Evolutionary conservation across 2,888 invertebrate genomes (phyloP), one percentile per base, ranked within the genome.

Genomic region (Drosophila yooni): DNA sequence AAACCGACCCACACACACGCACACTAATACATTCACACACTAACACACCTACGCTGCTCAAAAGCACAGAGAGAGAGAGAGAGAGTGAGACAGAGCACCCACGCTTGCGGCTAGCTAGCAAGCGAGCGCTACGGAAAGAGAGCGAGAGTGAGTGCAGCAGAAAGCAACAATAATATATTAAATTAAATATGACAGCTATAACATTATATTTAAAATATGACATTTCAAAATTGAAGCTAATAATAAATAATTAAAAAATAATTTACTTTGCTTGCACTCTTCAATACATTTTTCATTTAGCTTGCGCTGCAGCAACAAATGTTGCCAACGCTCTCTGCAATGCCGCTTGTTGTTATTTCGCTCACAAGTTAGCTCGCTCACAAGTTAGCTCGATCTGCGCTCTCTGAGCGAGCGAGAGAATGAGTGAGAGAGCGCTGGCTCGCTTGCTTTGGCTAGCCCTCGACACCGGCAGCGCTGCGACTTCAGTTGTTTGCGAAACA

Each of bases 391-490:
- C 70, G 82, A 86, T 82, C 86, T 53, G 57, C 59, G 52, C 70
- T 57, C 82, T n/a, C 52, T 52, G 40, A 34, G 36, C 18, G 13
- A 33, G 31, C 50, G 10, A 52, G 50, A 3, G 57, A 33, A 51
- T 56, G 51, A 59, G 52, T 27, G 43, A 58, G 50, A 48, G 61
- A n/a, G 43, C 15, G 48, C 60, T 62, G 31, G 34, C 48, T 50
- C 38, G 52, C 58, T 25, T 10, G 15, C 15, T 15, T 52, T 62
- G 71, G 68, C 62, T 87, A 87, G 84, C 87, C 85, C 87, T 89
- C 83, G 83, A 51, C 52, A 72, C 58, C 65, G 50, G 31, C 65
- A 70, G 72, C 53, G 34, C 58, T 50, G 71, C 40, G 53, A 56
- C 51, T 79, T 72, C 59, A 83, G 69, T 82, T 61, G 31, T 62